These are phyloP conservation scores for Serrognathus titanus DNA, from an alignment of 2,888 invertebrate species.

Conservation along the genomic window DNA sequence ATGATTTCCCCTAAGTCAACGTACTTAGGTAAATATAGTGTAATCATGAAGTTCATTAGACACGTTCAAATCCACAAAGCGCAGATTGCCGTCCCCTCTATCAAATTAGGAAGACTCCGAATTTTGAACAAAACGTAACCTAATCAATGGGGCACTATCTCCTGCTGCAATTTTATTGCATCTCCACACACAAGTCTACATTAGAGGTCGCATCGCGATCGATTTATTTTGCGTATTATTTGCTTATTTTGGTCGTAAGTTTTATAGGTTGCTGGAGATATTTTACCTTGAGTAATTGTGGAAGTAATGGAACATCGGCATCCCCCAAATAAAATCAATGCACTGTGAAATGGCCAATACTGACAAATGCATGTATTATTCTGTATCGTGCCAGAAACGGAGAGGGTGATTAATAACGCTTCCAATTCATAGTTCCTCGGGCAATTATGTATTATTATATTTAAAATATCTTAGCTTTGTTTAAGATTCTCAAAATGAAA, in stretches of 20 bases:
- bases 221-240: too few relatives aligned
- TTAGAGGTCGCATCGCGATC: too few relatives aligned
- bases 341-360: slow-evolving; percentile 45
- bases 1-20: slow-evolving; percentile 17
- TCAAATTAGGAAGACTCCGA: background rate
- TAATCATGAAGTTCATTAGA: slow-evolving; percentile 48
- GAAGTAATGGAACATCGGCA: background rate
- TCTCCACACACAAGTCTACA: too few relatives aligned
- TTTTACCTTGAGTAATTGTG: background rate
- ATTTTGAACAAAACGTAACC: background rate
- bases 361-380: slow-evolving; percentile 30
- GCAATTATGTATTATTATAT: too few relatives aligned
- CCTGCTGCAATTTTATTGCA: too few relatives aligned
- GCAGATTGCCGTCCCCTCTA: slow-evolving; percentile 2
- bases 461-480: too few relatives aligned
- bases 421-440: too few relatives aligned
- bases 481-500: too few relatives aligned
- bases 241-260: too few relatives aligned
- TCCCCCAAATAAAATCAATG: slow-evolving; percentile 38
- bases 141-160: background rate
- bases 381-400: slow-evolving; percentile 4
- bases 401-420: background rate
- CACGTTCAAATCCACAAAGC: slow-evolving; percentile 30
- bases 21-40: slow-evolving; percentile 45
- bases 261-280: too few relatives aligned